These are phyloP conservation scores for Brenthis daphne DNA, from an alignment of 2,888 invertebrate species.

Conservation along the genomic window DNA sequence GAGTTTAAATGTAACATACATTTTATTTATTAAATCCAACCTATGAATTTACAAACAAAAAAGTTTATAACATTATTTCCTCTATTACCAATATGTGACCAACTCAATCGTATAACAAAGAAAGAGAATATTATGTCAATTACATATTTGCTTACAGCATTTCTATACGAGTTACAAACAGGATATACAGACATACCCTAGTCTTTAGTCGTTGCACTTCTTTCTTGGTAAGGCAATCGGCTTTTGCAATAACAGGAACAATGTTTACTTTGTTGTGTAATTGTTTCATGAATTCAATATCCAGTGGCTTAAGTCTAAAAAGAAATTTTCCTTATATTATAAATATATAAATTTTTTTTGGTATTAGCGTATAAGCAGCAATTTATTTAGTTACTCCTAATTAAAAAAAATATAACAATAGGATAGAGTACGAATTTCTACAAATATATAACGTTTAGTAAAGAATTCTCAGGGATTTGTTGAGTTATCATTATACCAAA, in stretches of 20 bases:
- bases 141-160: no score
- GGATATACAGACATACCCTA: slow-evolving; percentile 78
- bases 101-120: not conserved
- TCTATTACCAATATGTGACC: no score
- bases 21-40: no score
- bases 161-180: not conserved
- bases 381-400: not conserved
- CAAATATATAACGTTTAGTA: not conserved
- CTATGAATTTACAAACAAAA: no score
- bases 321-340: slow-evolving; percentile 16
- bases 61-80: no score
- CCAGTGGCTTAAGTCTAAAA: slow-evolving; percentile 93
- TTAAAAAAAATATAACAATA: not conserved
- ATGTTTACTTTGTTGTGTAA: slow-evolving; percentile 97
- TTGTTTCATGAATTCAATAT: slow-evolving; percentile 98
- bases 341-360: no score
- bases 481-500: no score
- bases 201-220: slow-evolving; percentile 93
- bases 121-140: not conserved
- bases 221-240: slow-evolving; percentile 96
- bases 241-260: slow-evolving; percentile 98
- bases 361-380: no score
- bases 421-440: no score
- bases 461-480: no score
- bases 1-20: no score